Evolutionary conservation across 1,140 invertebrate genomes (phyloP), one percentile per base, ranked within the genome.

Genomic region (Brachionus plicatilis): DNA sequence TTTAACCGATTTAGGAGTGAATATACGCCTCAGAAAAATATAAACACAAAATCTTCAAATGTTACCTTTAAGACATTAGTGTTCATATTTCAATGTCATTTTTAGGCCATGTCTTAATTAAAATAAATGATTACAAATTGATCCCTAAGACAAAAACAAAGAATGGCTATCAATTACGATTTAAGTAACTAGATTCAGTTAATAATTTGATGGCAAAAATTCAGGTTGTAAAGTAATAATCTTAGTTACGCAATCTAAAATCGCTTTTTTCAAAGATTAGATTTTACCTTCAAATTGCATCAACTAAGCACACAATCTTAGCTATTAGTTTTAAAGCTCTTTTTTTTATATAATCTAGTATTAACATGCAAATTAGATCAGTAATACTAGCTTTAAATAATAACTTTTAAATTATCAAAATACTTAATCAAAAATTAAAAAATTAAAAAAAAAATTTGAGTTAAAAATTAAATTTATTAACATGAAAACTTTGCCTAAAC

Each of bases 271-370:
- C 20, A 60, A 53, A 60, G 53, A 60, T 60, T 60, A 60, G 53
- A 60, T 60, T 60, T 60, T 60, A 60, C 53, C 53, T 60, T 60
- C 53, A 60, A 60, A 60, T 60, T 60, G 53, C 53, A 60, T 60
- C 1, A 56, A 56, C 53, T 56, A 56, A 56, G 53, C 12, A 20
- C 53, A 17, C 12, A 60, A 60, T 60, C 53, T 60, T 60, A 60
- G 3, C 53, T 60, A 60, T 60, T 60, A 27, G 53, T 8, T 60
- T 60, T 60, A 24, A 60, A 60, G 53, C 53, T 27, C n/a, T 37
- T 60, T 20, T 60, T 60, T 20, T 20, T 20, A n/a, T 27, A 20
- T 60, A 60, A 60, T 60, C 53, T 60, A 9, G 53, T 60, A 60
- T 60, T 60, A 60, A 60, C 53, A 60, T 8, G 53, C 20, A 60